These are phyloP conservation scores for Xiphorhynchus elegans DNA, from an alignment of 2,113 vertebrate genomes.

Conservation along the genomic window DNA sequence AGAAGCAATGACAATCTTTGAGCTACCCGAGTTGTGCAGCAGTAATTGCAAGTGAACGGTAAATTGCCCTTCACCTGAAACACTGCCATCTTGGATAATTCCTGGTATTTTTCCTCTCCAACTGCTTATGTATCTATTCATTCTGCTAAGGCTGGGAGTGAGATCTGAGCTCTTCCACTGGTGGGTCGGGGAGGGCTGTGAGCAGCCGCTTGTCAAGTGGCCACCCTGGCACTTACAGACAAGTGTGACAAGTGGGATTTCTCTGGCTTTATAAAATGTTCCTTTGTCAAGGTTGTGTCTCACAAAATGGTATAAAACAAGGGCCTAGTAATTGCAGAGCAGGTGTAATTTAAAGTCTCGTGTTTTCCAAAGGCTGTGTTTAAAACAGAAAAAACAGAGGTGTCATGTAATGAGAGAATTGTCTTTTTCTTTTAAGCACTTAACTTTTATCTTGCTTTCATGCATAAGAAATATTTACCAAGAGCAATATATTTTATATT, in stretches of 20 bases:
- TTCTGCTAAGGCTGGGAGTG: background rate
- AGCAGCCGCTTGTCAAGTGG: background rate
- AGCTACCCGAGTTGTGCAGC: background rate
- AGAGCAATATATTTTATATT: background rate
- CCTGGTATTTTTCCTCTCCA: background rate
- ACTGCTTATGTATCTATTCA: background rate
- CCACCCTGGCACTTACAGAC: background rate
- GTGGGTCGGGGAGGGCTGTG: background rate
- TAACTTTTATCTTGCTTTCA: background rate
- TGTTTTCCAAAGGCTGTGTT: background rate
- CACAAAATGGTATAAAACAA: background rate
- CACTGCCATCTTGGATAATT: background rate
- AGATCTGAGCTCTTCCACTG: background rate
- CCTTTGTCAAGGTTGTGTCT: background rate
- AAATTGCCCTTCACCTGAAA: background rate
- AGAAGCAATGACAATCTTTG: accelerated
- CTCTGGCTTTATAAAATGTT: background rate
- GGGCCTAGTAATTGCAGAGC: background rate
- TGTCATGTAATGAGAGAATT: background rate
- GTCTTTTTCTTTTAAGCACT: background rate
- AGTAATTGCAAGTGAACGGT: background rate
- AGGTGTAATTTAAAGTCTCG: background rate
- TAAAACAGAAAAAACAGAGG: background rate
- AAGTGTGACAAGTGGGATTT: background rate
- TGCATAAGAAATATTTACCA: background rate